phyloP scores from a whole-genome alignment of 2,113 vertebrate species.

The Leucoraja erinaceus region DNA sequence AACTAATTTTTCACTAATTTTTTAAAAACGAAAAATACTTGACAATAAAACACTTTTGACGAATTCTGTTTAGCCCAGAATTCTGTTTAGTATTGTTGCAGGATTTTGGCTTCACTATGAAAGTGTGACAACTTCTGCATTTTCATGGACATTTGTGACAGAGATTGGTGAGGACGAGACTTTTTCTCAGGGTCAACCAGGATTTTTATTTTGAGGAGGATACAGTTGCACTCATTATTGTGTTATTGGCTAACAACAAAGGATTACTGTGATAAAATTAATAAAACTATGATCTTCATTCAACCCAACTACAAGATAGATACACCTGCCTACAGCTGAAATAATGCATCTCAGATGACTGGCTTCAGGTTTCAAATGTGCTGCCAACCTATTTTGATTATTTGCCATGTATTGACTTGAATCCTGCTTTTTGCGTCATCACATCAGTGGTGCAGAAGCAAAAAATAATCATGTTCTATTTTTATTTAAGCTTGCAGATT shows the following conservation, averaged over 20 bases:
- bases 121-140: too few relatives aligned
- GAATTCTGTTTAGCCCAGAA: too few relatives aligned
- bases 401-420: background rate
- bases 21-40: too few relatives aligned
- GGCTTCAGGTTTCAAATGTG: background rate
- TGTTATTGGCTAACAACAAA: background rate
- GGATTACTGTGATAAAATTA: background rate
- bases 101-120: too few relatives aligned
- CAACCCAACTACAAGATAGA: background rate
- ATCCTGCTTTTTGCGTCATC: background rate
- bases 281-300: background rate
- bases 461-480: background rate
- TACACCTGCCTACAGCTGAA: background rate
- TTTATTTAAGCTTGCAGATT: background rate
- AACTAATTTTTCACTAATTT: too few relatives aligned
- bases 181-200: too few relatives aligned
- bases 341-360: background rate
- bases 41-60: too few relatives aligned
- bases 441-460: slow-evolving; percentile 3
- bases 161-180: background rate
- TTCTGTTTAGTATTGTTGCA: too few relatives aligned
- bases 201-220: background rate
- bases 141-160: background rate
- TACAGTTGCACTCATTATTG: background rate
- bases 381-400: background rate